Base-by-base conservation (phyloP, 2,797 vertebrate species). In the Fundulus diaphanus region DNA sequence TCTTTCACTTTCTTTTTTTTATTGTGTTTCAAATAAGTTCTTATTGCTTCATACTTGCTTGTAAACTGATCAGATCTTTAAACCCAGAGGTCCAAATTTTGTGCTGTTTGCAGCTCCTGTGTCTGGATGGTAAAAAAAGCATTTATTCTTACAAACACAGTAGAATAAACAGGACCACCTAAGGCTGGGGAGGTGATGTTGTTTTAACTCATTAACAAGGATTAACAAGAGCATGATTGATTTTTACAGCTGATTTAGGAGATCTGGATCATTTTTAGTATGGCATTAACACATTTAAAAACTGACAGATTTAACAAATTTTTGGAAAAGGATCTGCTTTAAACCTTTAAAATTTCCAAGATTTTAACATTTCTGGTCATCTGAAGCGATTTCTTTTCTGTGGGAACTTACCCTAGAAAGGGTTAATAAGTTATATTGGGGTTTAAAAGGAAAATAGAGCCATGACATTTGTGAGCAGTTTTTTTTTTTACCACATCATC, bases 141-240 rank as follows among this genome's bases (percentile, higher is more conserved):
- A 80, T 88, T 80, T 31, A 44, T 44, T 18, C 52, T 44, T 11
- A 46, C 29, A 61, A 57, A 18, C 35, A 44, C 37, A 46, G 80
- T 42, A 7, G 35, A 77, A 61, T 69, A 80, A 87, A 71, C 56
- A 24, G 24, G 2, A 42, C 35, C 37, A 66, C 9, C 63, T 40
- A 42, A 42, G n/a, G 59, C 20, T 61, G 31, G 9, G 31, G 8
- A 20, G 35, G 35, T 63, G 2, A n/a, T 1, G 27, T 33, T 54
- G 13, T 71, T 52, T 61, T 61, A 61, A 56, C 27, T 65, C 1
- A 5, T 70, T 74, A 29, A 48, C 29, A 24, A 48, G 37, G 31
- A 48, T 8, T 24, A 37, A 9, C 3, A 7, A 76, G 12, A 27
- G 44, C 15, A 75, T 11, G 27, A 67, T 29, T 42, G 24, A 76